Evolutionary conservation across 2,888 invertebrate species (phyloP), one percentile per base, ranked within the genome.

Genomic region (Beris chalybata): DNA sequence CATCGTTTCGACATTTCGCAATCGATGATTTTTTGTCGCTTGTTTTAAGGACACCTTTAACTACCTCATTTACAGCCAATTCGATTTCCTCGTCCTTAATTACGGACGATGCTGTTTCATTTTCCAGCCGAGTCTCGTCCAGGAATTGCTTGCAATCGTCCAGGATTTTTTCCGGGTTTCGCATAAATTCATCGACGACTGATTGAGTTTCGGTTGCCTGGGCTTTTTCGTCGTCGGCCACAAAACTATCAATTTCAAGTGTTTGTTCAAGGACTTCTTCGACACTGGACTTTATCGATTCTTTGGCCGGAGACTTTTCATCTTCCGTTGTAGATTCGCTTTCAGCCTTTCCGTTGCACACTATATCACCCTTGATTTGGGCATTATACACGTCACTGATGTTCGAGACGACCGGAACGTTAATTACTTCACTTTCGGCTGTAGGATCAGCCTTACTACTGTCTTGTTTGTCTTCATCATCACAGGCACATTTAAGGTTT

Each of bases 11-110:
- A 32, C 70, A 65, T 6, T 45, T 55, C 15, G 52, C 13, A 30
- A 30, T 44, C 48, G 58, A 55, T 74, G 74, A 68, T 76, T 69
- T 79, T 73, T 78, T 78, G 67, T 80, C 80, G 52, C 80, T 81
- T 66, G 72, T 72, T 65, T 82, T 82, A n/a, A 78, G 77, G 12
- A 82, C 81, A 67, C 80, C 81, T 74, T 81, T 81, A n/a, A 83
- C 83, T 67, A 83, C 83, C 74, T 84, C 83, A 69, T 81, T 82
- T 53, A 83, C 81, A 9, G 83, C 83, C 73, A 83, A 78, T 71
- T 82, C 82, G 59, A 84, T 81, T 75, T 84, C 84, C 72, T 84
- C 83, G 68, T 85, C 84, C 71, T 83, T 82, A 2, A 84, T 78
- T 9, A 83, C 82, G 0, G 83, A 81, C 0, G 83, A 82, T 38